Percentiles rank a stretch among this genome's conserved stretches.
These are phyloP conservation scores for Gymnocephalus cernua DNA, from an alignment of 2,113 vertebrate genomes.

Conservation along the genomic window DNA sequence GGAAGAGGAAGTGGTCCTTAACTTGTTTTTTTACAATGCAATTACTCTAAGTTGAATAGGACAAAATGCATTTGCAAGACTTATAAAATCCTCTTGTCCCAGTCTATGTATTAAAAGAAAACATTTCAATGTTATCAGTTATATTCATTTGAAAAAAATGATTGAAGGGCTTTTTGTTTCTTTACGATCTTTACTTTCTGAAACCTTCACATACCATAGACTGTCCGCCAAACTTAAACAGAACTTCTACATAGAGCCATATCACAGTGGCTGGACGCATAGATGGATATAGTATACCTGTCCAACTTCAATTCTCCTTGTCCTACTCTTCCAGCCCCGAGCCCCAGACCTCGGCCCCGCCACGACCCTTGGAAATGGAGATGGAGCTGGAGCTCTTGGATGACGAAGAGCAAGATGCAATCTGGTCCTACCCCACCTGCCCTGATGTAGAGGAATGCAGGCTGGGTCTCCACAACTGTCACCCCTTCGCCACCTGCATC, in stretches of 20 bases:
- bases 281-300: not conserved
- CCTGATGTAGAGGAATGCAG: conserved; percentile 94
- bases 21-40: not conserved
- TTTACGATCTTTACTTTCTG: not conserved
- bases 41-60: not conserved
- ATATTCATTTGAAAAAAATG: not conserved
- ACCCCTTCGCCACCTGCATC: conserved; percentile 88
- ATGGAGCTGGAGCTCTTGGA: conserved; percentile 81
- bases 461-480: conserved; percentile 91
- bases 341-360: conserved; percentile 83
- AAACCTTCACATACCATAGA: not conserved
- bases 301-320: not conserved
- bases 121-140: not conserved
- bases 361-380: conserved; percentile 81
- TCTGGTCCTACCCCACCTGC: conserved; percentile 92
- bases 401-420: conserved; percentile 83
- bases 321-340: conserved; percentile 76
- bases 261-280: not conserved
- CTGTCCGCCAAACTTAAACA: not conserved
- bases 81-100: not conserved
- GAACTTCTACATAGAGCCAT: not conserved
- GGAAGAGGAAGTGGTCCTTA: not conserved
- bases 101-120: not conserved
- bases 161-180: not conserved
- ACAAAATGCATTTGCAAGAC: not conserved